Conservation (phyloP, 2,888 invertebrate species). For the Amphiduros pacificus region DNA sequence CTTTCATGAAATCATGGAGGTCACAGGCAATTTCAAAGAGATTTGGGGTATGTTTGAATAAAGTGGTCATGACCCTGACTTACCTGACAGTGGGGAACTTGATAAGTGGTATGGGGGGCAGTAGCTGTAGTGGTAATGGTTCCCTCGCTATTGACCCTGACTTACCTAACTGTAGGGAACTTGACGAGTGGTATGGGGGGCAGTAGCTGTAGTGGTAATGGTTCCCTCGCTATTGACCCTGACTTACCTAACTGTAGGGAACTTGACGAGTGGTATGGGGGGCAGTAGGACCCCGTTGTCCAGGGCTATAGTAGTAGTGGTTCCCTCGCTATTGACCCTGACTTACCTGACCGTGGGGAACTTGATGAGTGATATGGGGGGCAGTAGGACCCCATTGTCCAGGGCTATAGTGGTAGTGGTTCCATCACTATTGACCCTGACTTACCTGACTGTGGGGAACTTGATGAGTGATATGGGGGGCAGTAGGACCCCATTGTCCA, state of each 20-base stretch:
- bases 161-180: too few species aligned
- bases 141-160: too few species aligned
- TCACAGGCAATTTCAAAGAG: too few species aligned
- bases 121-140: too few species aligned
- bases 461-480: conserved; percentile 90
- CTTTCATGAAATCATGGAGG: too few species aligned
- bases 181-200: too few species aligned
- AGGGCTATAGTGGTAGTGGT: conserved; percentile 81
- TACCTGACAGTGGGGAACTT: too few species aligned
- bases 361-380: conserved; percentile 87
- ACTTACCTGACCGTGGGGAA: conserved; percentile 77
- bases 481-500: conserved; percentile 86
- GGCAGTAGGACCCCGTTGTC: conserved; percentile 90
- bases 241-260: conserved; percentile 74
- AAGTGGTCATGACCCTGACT: too few species aligned
- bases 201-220: too few species aligned
- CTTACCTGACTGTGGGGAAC: conserved; percentile 76
- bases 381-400: conserved; percentile 86
- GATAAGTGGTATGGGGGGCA: too few species aligned
- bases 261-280: conserved; percentile 85
- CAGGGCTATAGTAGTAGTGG: conserved; percentile 79
- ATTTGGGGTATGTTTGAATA: too few species aligned
- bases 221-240: too few species aligned
- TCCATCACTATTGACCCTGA: conserved; percentile 89
- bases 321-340: conserved; percentile 85